These are phyloP conservation scores for Melikaiella ostensackeni DNA, from an alignment of 2,888 invertebrate genomes.

Conservation along the genomic window DNA sequence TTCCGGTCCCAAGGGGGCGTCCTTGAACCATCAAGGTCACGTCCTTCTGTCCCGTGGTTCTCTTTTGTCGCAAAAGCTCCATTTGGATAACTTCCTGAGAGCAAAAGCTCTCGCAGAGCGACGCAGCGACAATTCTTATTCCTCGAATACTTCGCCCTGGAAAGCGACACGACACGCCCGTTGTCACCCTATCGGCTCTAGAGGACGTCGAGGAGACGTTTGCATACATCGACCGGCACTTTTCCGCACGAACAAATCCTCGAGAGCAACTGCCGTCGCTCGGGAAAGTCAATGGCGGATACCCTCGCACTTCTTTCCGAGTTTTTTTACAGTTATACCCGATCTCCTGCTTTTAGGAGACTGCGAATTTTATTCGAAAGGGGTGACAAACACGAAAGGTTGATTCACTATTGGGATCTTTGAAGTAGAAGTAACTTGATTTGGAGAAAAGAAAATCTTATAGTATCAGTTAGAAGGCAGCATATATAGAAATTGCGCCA, in stretches of 20 bases:
- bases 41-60: conserved; percentile 15
- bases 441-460: neutral
- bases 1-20: conserved; percentile 53
- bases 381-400: neutral
- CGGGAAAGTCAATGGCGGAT: conserved; percentile 58
- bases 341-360: conserved; percentile 15
- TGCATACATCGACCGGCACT: conserved; percentile 76
- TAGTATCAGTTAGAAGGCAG: neutral
- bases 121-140: conserved; percentile 59
- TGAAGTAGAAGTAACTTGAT: neutral
- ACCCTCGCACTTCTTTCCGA: neutral
- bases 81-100: conserved; percentile 1
- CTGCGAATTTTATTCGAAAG: conserved; percentile 28
- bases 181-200: conserved; percentile 76
- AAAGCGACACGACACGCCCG: conserved; percentile 67
- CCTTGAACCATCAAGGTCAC: conserved; percentile 60
- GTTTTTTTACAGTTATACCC: conserved; percentile 18
- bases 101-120: neutral
- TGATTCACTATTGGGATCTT: neutral
- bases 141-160: conserved; percentile 49
- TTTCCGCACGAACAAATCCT: conserved; percentile 75
- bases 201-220: conserved; percentile 72
- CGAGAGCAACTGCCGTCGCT: conserved; percentile 46
- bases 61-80: conserved; percentile 31
- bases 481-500: neutral